Evolutionary conservation across 2,797 vertebrate genomes (phyloP).

Genomic region (Clangula hyemalis): DNA sequence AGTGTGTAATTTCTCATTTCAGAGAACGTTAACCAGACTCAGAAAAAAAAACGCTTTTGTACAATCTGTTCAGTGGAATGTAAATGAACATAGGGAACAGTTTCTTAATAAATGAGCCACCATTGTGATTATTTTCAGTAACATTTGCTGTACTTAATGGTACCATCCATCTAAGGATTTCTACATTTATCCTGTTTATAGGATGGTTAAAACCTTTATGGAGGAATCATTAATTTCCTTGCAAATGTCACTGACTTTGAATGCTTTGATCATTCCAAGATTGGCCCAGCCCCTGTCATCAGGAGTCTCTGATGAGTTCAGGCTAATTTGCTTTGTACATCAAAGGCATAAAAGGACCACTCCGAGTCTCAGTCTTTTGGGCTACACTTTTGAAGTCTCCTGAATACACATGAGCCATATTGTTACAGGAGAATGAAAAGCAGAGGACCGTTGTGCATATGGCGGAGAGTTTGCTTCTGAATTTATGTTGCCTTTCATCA

Average conservation of each 20-base stretch:
- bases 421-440: slow-evolving; percentile 39
- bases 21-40: slow-evolving; percentile 40
- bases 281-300: slow-evolving; percentile 79
- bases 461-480: slow-evolving; percentile 35
- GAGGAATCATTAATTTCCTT: slow-evolving; percentile 79
- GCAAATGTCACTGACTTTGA: slow-evolving; percentile 77
- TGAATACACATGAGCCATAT: slow-evolving; percentile 74
- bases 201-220: slow-evolving; percentile 72
- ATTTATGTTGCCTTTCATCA: slow-evolving; percentile 25
- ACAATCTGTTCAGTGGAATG: slow-evolving; percentile 48
- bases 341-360: slow-evolving; percentile 80
- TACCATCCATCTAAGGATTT: slow-evolving; percentile 70
- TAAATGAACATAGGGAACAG: slow-evolving; percentile 44
- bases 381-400: slow-evolving; percentile 72
- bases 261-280: slow-evolving; percentile 80
- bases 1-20: slow-evolving; percentile 69
- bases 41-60: slow-evolving; percentile 24
- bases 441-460: background rate
- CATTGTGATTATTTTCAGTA: slow-evolving; percentile 64
- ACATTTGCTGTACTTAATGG: slow-evolving; percentile 67
- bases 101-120: slow-evolving; percentile 68
- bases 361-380: slow-evolving; percentile 62
- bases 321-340: slow-evolving; percentile 81
- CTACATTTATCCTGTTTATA: slow-evolving; percentile 76
- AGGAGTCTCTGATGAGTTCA: slow-evolving; percentile 78